Evolutionary conservation across 2,113 vertebrate genomes (phyloP), one percentile per base, ranked within the genome.

Genomic region (Gallinago jamesoni): DNA sequence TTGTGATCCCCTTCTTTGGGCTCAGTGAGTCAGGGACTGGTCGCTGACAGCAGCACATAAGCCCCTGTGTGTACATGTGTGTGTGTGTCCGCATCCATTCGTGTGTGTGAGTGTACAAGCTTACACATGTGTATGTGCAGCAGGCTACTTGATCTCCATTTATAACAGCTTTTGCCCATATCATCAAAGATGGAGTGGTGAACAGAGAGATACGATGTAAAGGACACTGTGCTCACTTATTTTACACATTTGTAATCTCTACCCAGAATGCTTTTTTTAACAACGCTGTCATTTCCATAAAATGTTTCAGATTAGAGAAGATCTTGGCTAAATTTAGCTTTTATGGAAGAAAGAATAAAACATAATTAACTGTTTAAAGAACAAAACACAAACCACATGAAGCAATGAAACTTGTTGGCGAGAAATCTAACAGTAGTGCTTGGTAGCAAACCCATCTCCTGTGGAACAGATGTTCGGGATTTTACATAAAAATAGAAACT

Each of bases 361-460:
- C 96, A 97, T 97, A 97, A 98, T 98, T 98, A 98, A 98, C 98
- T 96, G 97, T 97, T 98, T 98, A 97, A 98, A 98, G 97, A 97
- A 97, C 97, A 96, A 98, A 98, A 98, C 98, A 97, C 95, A 97
- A 98, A 98, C 98, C 98, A 98, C 98, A 98, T 98, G 98, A 98
- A 98, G 98, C 96, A 91, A 96, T 82, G 95, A 93, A 96, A 90
- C 89, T 96, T 88, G 96, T 96, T 98, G 98, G 98, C 97, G 89
- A 98, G 98, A 92, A 98, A 98, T 98, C 98, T 98, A 98, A 98
- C 98, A 98, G 98, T 96, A 98, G 97, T 89, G 96, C 95, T 97
- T 97, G 98, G 98, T 97, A 98, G 98, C 98, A 96, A 95, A 90
- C 89, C 84, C 97, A 50, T 95, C 96, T 98, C 97, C 98, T 98